These are phyloP conservation scores for Molossus alvarezi DNA, from an alignment of 2,797 vertebrate genomes.

Conservation along the genomic window DNA sequence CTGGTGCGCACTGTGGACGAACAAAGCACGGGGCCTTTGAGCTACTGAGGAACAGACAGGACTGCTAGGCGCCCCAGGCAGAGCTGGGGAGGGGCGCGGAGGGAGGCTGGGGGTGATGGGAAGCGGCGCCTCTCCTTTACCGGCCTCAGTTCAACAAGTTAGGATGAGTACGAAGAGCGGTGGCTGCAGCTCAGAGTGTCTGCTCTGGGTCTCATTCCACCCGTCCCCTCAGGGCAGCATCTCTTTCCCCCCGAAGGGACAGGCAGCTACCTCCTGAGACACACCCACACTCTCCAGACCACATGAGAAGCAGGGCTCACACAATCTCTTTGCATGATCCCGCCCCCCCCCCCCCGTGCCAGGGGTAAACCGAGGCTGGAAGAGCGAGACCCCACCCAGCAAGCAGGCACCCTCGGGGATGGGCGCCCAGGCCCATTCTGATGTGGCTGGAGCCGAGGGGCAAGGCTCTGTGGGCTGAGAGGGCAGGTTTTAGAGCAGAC, in stretches of 20 bases:
- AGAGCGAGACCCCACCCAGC: accelerated
- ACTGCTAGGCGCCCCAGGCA: accelerated
- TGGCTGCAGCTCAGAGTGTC: accelerated
- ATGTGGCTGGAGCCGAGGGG: background rate
- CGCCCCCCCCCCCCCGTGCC: background rate
- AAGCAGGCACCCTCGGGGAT: accelerated
- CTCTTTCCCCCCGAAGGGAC: background rate
- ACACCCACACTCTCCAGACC: background rate
- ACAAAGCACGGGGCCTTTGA: accelerated
- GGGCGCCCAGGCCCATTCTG: accelerated
- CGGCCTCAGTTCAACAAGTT: accelerated
- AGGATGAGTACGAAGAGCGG: accelerated
- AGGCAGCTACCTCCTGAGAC: accelerated
- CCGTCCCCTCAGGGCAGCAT: accelerated
- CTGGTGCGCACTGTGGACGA: accelerated
- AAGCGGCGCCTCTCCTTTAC: accelerated
- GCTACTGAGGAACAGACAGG: accelerated
- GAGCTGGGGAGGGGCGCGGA: accelerated
- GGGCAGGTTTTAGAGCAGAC: background rate
- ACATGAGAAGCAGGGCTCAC: accelerated
- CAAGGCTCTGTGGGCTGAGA: accelerated
- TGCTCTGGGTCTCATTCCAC: accelerated
- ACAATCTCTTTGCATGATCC: accelerated
- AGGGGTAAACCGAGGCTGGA: background rate
- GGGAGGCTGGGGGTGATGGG: background rate